A percentile compares a stretch with the other conserved stretches of the same genome.
These are phyloP conservation scores for Diachrysia chrysitis DNA, from an alignment of 2,888 invertebrate genomes.

Conservation along the genomic window DNA sequence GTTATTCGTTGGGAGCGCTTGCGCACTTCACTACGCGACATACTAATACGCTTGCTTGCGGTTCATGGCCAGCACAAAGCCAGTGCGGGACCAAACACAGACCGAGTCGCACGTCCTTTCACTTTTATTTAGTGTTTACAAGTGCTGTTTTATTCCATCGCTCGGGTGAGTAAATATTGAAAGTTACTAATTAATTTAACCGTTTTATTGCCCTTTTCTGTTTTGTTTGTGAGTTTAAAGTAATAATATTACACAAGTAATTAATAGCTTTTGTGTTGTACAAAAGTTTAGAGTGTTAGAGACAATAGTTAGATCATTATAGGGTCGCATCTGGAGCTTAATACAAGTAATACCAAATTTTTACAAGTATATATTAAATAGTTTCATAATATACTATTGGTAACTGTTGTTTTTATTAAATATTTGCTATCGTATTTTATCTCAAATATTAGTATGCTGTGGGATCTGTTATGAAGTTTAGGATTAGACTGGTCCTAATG, in stretches of 20 bases:
- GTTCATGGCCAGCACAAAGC: slow-evolving; percentile 3
- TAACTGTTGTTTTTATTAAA: background rate
- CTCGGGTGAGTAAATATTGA: background rate
- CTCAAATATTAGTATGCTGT: background rate
- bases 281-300: too few species aligned
- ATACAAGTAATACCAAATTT: too few species aligned
- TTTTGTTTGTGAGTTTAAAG: background rate
- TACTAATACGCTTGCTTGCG: background rate
- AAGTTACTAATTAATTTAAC: background rate
- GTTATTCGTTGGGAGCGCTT: background rate
- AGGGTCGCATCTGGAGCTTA: too few species aligned
- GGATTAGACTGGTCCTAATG: too few species aligned
- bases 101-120: background rate
- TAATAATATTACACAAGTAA: background rate
- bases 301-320: too few species aligned
- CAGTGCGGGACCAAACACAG: background rate
- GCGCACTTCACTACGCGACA: background rate
- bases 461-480: background rate
- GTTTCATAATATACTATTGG: background rate
- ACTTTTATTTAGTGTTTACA: background rate
- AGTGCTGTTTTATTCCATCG: background rate
- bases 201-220: background rate
- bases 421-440: background rate
- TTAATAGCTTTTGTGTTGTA: background rate
- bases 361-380: too few species aligned